Evolutionary conservation across 2,797 vertebrate species (phyloP).

Genomic region (Acipenser ruthenus): DNA sequence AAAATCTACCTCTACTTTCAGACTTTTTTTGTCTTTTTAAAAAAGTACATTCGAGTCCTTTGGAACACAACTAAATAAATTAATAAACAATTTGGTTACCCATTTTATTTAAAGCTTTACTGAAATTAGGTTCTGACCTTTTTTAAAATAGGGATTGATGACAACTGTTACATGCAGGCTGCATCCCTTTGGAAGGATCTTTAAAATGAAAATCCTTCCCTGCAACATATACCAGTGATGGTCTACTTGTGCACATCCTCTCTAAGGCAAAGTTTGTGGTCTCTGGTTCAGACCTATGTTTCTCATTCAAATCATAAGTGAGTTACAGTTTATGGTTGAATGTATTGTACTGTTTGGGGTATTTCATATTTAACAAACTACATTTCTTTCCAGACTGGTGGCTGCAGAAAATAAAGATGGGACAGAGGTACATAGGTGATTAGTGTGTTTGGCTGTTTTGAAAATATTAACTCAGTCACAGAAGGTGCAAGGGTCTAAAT

Average conservation of each 20-base stretch:
- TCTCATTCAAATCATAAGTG: background rate
- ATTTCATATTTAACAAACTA: too few species aligned
- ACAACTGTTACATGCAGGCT: background rate
- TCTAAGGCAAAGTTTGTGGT: background rate
- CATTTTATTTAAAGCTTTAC: background rate
- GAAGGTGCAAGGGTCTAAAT: too few species aligned
- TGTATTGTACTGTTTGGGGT: background rate
- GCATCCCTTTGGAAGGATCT: too few species aligned
- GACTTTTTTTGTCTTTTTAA: background rate
- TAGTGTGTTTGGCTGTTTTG: too few species aligned
- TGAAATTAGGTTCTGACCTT: background rate
- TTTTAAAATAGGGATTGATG: background rate
- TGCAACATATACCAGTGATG: background rate
- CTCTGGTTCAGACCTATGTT: background rate
- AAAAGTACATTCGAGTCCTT: background rate
- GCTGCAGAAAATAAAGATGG: too few species aligned
- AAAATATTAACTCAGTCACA: background rate
- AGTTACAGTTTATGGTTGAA: background rate
- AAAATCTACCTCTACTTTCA: background rate
- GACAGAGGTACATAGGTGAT: too few species aligned
- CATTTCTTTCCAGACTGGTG: too few species aligned
- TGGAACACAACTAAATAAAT: background rate
- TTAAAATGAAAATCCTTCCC: too few species aligned
- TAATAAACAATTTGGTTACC: too few species aligned
- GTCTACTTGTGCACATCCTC: background rate